phyloP scores from a whole-genome alignment of 35 echinoderm and acorn worm species.

The Strongylocentrotus purpuratus region DNA sequence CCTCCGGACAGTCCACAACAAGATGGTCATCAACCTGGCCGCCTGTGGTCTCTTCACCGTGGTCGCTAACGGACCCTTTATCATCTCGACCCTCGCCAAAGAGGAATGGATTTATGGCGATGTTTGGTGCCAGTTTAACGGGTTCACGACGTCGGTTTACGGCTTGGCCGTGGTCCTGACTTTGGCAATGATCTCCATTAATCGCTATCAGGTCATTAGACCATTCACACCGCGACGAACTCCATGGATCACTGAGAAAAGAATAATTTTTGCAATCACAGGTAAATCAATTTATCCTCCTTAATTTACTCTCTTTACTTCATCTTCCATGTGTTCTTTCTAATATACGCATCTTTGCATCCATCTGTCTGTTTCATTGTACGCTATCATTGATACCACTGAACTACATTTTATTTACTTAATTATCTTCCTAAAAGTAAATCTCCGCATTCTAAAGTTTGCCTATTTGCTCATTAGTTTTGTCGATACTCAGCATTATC shows the following conservation, averaged over 20 bases:
- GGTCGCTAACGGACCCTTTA: conserved; percentile 76
- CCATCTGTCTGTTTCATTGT: too few species aligned
- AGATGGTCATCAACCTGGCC: conserved; percentile 82
- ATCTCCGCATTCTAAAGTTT: too few species aligned
- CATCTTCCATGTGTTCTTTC: too few species aligned
- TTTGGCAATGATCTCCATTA: conserved; percentile 83
- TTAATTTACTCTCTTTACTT: background rate
- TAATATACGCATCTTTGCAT: too few species aligned
- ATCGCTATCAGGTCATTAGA: conserved; percentile 75
- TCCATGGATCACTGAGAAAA: conserved; percentile 56
- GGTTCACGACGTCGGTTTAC: conserved; percentile 87
- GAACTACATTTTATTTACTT: too few species aligned
- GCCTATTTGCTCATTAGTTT: too few species aligned
- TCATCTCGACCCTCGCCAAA: conserved; percentile 49
- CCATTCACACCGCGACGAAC: conserved; percentile 39
- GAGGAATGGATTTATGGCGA: conserved; percentile 58
- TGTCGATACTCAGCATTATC: too few species aligned
- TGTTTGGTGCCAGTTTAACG: conserved; percentile 76
- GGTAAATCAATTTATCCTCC: conserved; percentile 51
- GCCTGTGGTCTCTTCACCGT: conserved; percentile 83
- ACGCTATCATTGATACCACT: too few species aligned
- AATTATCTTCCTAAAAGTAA: too few species aligned
- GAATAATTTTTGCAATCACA: conserved; percentile 56
- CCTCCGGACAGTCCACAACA: conserved; percentile 82
- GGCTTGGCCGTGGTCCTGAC: conserved; percentile 78